Evolutionary conservation across 2,113 vertebrate species (phyloP), one percentile per base, ranked within the genome.

Genomic region (Paratilapia polleni): DNA sequence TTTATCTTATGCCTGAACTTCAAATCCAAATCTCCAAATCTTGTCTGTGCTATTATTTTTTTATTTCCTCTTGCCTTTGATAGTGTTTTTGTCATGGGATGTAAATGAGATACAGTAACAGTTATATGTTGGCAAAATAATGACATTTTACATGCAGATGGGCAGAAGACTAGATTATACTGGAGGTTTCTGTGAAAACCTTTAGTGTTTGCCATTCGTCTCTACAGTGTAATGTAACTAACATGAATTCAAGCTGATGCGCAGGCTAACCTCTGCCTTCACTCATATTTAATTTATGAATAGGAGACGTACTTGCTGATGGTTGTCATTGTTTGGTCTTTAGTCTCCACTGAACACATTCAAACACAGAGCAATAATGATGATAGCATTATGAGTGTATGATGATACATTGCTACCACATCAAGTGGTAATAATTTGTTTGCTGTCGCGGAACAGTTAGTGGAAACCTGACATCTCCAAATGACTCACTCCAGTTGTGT

Each of bases 401-500:
- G n/a, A 62, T 80, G 62, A 87, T 26, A 68, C 63, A 34, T 38
- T 76, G 20, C 56, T 11, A 6, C 17, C 28, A 22, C 47, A 38
- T 63, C 49, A 59, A 74, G 24, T 64, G 76, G 38, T 47, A 22
- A 49, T 4, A 10, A 43, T 52, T 49, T 52, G 70, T 63, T 61
- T 13, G 47, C 59, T 75, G 34, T 81, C 47, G n/a, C 76, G 49
- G 63, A 70, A 20, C 20, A 52, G 20, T 13, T 83, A 57, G 78
- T 85, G 22, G 64, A 68, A 85, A 73, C 84, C 52, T 61, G 68
- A 77, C 61, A 62, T 62, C 76, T n/a, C 36, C 62, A 41, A 78
- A 81, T 47, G 54, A 56, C 36, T 64, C 81, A 24, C 9, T 83
- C 52, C 68, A 47, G 19, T 82, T 38, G 60, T 56, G 36, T 78